These are phyloP conservation scores for Platanista minor DNA, from an alignment of 2,113 vertebrate genomes.

Conservation along the genomic window DNA sequence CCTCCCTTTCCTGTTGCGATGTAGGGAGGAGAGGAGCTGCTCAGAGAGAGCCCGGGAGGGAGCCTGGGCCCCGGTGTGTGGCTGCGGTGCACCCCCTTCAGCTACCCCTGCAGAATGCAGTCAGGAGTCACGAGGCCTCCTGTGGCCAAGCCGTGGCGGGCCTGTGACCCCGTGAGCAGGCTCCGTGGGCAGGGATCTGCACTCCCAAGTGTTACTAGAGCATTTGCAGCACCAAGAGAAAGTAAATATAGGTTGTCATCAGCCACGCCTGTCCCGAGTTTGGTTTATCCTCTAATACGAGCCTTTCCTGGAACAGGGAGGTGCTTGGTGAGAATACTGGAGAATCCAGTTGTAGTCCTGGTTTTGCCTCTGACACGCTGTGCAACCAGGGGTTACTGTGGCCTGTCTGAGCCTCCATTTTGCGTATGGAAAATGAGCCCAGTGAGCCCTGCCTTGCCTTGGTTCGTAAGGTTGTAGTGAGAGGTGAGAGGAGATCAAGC, in stretches of 20 bases:
- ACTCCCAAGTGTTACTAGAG: neutral
- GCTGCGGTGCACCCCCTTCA: neutral
- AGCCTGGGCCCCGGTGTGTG: neutral
- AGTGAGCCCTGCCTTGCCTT: neutral
- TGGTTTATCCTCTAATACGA: neutral
- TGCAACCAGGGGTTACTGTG: neutral
- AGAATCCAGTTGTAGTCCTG: neutral
- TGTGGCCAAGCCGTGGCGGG: neutral
- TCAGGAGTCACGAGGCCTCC: neutral
- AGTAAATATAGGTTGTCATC: neutral
- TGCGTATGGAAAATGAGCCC: neutral
- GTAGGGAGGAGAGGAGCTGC: neutral
- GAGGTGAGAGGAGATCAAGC: neutral
- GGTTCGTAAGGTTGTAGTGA: neutral
- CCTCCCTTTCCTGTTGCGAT: no score
- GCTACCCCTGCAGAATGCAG: neutral
- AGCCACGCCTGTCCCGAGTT: neutral
- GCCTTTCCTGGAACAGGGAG: neutral
- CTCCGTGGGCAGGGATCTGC: neutral
- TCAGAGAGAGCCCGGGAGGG: neutral
- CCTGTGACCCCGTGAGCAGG: neutral
- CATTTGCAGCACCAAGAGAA: neutral
- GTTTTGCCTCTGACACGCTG: neutral
- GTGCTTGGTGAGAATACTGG: neutral
- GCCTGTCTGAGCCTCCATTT: neutral